Conservation (phyloP, 2,888 invertebrate species). For the Girardia tigrina region DNA sequence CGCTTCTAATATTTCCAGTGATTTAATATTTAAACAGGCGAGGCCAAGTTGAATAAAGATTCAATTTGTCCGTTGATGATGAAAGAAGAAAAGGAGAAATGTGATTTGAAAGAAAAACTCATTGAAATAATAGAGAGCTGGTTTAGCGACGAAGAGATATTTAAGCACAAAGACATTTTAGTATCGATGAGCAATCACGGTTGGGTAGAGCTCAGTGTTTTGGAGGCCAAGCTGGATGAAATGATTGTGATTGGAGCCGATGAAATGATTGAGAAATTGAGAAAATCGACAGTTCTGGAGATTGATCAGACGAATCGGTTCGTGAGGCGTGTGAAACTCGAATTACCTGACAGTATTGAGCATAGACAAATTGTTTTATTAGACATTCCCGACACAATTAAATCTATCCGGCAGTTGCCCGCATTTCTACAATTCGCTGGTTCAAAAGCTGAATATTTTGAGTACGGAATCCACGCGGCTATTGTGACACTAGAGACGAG, state of each 20-base stretch:
- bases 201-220: neutral
- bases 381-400: neutral
- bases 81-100: neutral
- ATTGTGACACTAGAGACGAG: neutral
- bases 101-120: neutral
- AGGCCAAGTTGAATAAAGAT: neutral
- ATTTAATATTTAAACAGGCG: too few species aligned
- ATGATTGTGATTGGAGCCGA: neutral
- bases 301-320: neutral
- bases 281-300: neutral
- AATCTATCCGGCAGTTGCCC: neutral
- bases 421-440: neutral
- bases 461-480: neutral
- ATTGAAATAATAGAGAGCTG: neutral
- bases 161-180: neutral
- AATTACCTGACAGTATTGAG: neutral
- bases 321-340: neutral
- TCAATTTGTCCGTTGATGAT: neutral
- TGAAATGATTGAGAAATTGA: neutral
- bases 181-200: neutral
- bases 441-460: neutral
- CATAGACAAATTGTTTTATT: neutral
- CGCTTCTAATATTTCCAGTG: too few species aligned
- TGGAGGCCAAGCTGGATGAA: neutral
- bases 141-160: neutral